Conservation (phyloP, 2,888 invertebrate species). For the Orchestes rusci region DNA sequence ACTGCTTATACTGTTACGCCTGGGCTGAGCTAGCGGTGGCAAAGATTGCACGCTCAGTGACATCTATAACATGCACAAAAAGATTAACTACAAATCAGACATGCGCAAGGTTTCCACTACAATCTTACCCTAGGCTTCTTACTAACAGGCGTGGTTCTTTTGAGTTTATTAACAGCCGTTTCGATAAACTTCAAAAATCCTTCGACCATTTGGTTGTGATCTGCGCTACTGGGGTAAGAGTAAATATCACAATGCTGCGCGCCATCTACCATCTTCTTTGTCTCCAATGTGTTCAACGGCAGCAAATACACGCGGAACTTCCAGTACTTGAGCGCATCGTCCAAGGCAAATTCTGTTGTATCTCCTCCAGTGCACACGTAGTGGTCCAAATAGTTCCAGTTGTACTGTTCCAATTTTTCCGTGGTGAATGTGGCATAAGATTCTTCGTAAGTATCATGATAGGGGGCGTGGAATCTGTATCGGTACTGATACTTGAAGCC, state of each 20-base stretch:
- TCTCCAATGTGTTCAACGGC: conserved; percentile 73
- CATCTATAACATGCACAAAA: conserved; percentile 45
- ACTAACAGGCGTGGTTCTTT: conserved; percentile 54
- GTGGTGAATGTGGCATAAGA: conserved; percentile 93
- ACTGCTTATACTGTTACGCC: conserved; percentile 47
- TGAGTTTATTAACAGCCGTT: conserved; percentile 82
- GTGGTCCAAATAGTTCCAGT: conserved; percentile 97
- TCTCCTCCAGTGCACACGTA: conserved; percentile 94
- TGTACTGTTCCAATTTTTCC: conserved; percentile 90
- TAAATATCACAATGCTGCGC: conserved; percentile 79
- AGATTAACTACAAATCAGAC: neutral
- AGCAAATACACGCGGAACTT: conserved; percentile 77
- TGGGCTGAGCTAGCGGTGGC: conserved; percentile 41
- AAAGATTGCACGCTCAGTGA: conserved; percentile 43
- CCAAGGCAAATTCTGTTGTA: conserved; percentile 76
- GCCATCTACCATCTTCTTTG: conserved; percentile 70
- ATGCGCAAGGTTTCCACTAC: too few relatives aligned
- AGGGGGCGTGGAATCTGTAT: conserved; percentile 87
- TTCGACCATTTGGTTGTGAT: conserved; percentile 58
- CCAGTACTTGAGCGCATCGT: conserved; percentile 62
- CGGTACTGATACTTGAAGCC: conserved; percentile 87
- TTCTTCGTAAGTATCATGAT: conserved; percentile 87
- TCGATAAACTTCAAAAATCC: conserved; percentile 79
- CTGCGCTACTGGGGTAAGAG: conserved; percentile 52
- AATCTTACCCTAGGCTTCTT: conserved; percentile 77